phyloP scores from a whole-genome alignment of 64 coral and sea anemone genomes.

The Montipora capricornis region DNA sequence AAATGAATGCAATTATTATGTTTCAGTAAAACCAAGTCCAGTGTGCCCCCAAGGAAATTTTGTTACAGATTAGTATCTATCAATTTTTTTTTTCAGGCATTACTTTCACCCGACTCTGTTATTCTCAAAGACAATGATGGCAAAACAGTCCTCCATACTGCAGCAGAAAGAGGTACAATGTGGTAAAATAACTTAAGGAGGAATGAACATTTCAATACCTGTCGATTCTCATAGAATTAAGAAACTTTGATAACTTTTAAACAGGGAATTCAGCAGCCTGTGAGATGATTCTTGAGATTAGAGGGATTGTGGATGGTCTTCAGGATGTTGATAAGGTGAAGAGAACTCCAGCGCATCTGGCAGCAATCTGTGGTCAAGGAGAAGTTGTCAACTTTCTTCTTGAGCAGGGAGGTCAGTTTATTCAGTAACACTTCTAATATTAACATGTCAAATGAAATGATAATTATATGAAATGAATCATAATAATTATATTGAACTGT shows the following conservation, averaged over 20 bases:
- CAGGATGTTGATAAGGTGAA: slow-evolving; percentile 74
- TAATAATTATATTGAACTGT: background rate
- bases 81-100: background rate
- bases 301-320: slow-evolving; percentile 66
- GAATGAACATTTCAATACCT: background rate
- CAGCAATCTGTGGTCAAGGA: slow-evolving; percentile 92
- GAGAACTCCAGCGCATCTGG: slow-evolving; percentile 86
- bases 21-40: no score
- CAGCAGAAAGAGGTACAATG: slow-evolving; percentile 88
- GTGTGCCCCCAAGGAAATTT: no score
- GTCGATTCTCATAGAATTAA: background rate
- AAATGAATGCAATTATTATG: no score
- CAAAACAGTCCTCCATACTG: slow-evolving; percentile 79
- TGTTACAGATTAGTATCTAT: background rate
- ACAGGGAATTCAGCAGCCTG: slow-evolving; percentile 82
- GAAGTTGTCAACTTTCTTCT: slow-evolving; percentile 89
- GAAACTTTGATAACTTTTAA: background rate
- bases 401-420: slow-evolving; percentile 78
- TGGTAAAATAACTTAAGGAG: background rate
- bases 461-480: background rate
- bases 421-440: background rate
- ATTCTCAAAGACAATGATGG: slow-evolving; percentile 74
- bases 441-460: background rate
- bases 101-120: slow-evolving; percentile 69
- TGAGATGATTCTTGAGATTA: slow-evolving; percentile 75